These are phyloP conservation scores for Myotis daubentonii DNA, from an alignment of 2,797 vertebrate genomes.

Conservation along the genomic window DNA sequence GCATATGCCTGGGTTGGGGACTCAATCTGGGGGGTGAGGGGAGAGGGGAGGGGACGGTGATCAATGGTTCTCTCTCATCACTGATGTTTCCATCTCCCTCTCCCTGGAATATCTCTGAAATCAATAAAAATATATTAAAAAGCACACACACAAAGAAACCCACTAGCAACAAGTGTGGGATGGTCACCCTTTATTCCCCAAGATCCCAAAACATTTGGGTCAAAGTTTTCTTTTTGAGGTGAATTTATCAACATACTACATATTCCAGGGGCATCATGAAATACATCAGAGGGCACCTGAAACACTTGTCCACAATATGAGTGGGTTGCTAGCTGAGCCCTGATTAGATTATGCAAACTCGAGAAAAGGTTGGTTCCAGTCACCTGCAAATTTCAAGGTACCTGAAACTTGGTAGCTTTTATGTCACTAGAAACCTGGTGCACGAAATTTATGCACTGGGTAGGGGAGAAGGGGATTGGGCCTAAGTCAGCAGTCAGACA, in stretches of 20 bases:
- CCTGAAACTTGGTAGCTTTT: background rate
- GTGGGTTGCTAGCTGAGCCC: background rate
- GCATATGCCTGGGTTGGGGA: too few relatives aligned
- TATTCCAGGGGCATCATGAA: background rate
- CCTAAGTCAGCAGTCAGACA: too few relatives aligned
- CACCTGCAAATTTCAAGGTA: background rate
- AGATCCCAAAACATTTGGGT: background rate
- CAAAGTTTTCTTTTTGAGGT: conserved; percentile 18
- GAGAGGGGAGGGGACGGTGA: accelerated
- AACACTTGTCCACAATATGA: background rate
- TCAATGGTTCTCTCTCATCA: too few relatives aligned
- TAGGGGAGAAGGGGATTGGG: accelerated
- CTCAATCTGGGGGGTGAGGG: too few relatives aligned
- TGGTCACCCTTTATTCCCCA: background rate
- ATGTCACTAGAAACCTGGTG: too few relatives aligned
- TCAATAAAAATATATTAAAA: too few relatives aligned
- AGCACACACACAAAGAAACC: too few relatives aligned
- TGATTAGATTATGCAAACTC: background rate
- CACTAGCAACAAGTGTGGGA: background rate
- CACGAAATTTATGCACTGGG: too few relatives aligned
- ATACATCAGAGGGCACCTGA: background rate
- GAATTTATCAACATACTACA: background rate
- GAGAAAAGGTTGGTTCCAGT: background rate
- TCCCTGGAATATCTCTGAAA: too few relatives aligned
- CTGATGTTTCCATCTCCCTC: too few relatives aligned